Evolutionary conservation across 1,140 invertebrate species (phyloP).

Genomic region (Sitobion miscanthi): DNA sequence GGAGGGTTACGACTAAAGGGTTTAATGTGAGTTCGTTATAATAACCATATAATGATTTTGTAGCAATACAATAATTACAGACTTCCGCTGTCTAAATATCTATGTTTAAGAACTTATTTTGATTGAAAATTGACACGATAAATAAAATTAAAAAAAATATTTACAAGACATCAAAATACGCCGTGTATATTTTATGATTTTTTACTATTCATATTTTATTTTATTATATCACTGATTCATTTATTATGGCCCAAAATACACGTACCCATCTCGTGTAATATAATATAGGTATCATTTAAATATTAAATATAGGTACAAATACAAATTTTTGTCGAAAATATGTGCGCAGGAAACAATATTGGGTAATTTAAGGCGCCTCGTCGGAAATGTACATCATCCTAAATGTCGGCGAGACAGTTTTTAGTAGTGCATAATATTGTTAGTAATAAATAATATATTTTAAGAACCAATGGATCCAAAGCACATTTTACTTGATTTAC

Average conservation of each 20-base stretch:
- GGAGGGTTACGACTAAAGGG: background rate
- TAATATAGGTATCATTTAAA: no score
- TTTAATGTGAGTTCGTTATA: background rate
- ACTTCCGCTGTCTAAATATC: background rate
- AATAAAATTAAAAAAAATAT: no score
- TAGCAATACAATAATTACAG: background rate
- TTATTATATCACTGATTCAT: background rate
- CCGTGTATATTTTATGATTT: background rate
- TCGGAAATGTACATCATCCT: background rate
- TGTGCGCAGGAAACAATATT: background rate
- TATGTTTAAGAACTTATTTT: background rate
- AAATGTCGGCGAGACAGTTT: background rate
- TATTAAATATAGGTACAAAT: background rate
- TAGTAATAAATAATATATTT: background rate
- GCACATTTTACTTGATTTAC: background rate
- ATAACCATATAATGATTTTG: background rate
- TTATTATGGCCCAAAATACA: background rate
- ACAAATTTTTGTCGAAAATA: background rate
- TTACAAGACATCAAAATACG: background rate
- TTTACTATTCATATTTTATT: background rate
- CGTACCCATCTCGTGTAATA: background rate
- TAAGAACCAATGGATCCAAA: background rate
- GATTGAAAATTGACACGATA: background rate
- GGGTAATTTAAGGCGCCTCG: background rate
- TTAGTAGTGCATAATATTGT: background rate